Evolutionary conservation across 1,140 invertebrate species (phyloP).

Genomic region (Ceratoteleas bidentatus): DNA sequence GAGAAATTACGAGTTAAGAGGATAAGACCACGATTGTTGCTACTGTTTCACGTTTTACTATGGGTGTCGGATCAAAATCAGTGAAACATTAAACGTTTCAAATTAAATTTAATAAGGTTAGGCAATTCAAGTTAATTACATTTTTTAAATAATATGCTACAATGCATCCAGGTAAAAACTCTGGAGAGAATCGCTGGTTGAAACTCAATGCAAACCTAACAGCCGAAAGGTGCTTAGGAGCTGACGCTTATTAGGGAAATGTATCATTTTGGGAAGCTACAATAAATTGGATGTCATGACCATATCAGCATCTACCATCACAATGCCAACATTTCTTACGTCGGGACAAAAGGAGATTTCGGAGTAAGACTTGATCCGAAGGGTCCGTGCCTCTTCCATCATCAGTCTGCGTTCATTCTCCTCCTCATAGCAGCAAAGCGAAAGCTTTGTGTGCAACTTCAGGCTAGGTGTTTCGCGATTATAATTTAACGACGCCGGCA

Average conservation of each 20-base stretch:
- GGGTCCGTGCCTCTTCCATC: no score
- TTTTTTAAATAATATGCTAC: not conserved
- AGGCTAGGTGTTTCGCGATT: no score
- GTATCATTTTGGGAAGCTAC: slow-evolving; percentile 23
- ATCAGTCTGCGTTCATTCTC: no score
- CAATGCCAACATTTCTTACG: slow-evolving; percentile 51
- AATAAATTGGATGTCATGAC: slow-evolving; percentile 43
- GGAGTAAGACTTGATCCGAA: slow-evolving; percentile 50
- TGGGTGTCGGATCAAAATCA: not conserved
- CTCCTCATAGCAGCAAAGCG: no score
- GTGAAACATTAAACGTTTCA: not conserved
- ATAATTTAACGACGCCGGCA: no score
- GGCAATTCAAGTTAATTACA: not conserved
- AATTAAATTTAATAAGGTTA: not conserved
- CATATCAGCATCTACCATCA: slow-evolving; percentile 33
- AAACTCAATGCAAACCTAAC: no score
- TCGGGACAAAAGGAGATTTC: slow-evolving; percentile 47
- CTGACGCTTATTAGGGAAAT: slow-evolving; percentile 3
- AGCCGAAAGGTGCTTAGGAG: no score
- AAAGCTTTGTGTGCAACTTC: no score
- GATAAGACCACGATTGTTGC: slow-evolving; percentile 15
- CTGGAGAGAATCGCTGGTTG: no score
- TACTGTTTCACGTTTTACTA: slow-evolving; percentile 2
- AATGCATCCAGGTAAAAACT: no score
- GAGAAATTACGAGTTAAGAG: slow-evolving; percentile 44